Base-by-base conservation (phyloP, 2,797 vertebrate genomes). In the Hippoglossus hippoglossus region DNA sequence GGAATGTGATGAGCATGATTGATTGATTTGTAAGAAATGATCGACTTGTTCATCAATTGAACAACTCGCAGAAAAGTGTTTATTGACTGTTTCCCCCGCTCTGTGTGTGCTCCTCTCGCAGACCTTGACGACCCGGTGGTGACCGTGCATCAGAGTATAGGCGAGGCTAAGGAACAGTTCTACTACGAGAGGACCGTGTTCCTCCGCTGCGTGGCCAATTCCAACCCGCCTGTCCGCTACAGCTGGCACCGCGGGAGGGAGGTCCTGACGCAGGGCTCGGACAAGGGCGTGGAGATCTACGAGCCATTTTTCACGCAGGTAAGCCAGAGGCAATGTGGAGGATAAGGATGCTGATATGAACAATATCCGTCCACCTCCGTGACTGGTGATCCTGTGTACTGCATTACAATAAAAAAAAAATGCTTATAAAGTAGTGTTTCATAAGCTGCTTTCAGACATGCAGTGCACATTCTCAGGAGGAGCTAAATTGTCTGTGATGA, bases 261-360 rank as follows among this genome's bases (percentile, higher is more conserved):
- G 71, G 96, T 98, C 2, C 91, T 99, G 73, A 95, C 98, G 0
- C 98, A 98, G 84, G 97, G 97, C 31, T 97, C 97, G 0, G 98
- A 99, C 91, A 98, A 99, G 86, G 98, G 98, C 0, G 97, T 99
- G 68, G 97, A 99, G 92, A 99, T 99, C 92, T 99, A 99, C 2
- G 97, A 99, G 84, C 98, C 98, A 51, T 99, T 99, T 94, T 99
- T 99, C 91, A 99, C 98, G 84, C 98, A 99, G 98, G 98, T 99
- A 95, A 91, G 90, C 80, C 71, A 82, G 71, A 83, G 34, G 34
- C 64, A 63, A 71, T 10, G 4, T 47, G 44, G 59, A 49, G 19
- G 19, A 49, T 2, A 10, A n/a, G 2, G n/a, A n/a, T 7, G 44
- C 44, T 21, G 15, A 18, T 18, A 16, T 6, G 0, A 16, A 18